These are phyloP conservation scores for Minunthozetes semirufus DNA, from an alignment of 2,888 invertebrate genomes.

Conservation along the genomic window DNA sequence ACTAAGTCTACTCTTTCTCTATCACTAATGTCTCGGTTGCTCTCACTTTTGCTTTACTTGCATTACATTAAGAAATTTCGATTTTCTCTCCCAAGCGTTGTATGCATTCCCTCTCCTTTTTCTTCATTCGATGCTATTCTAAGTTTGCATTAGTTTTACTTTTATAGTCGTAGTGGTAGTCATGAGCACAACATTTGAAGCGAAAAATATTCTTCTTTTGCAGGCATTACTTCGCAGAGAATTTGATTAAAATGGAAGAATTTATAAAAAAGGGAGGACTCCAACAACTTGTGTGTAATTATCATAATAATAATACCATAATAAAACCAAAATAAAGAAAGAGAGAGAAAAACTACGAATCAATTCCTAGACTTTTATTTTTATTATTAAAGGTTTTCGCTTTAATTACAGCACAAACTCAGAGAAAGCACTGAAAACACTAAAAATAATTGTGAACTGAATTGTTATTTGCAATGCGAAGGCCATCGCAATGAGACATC, in stretches of 20 bases:
- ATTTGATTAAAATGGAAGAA: slow-evolving; percentile 26
- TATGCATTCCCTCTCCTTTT: background rate
- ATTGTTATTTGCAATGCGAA: background rate
- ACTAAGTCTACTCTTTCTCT: slow-evolving; percentile 1
- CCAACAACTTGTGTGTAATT: background rate
- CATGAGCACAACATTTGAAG: slow-evolving; percentile 26
- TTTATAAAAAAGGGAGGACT: slow-evolving; percentile 14
- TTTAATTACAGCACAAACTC: background rate
- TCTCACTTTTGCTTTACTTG: slow-evolving; percentile 29
- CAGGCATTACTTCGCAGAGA: slow-evolving; percentile 17
- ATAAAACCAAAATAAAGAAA: background rate
- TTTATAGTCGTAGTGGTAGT: background rate
- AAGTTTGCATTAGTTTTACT: slow-evolving; percentile 27
- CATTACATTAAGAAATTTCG: slow-evolving; percentile 30
- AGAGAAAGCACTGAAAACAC: background rate
- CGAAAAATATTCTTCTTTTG: slow-evolving; percentile 16
- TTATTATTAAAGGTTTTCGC: background rate
- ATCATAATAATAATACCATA: slow-evolving; percentile 4
- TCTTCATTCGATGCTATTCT: slow-evolving; percentile 14
- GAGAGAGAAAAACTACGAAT: background rate
- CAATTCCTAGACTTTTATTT: background rate
- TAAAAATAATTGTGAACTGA: background rate
- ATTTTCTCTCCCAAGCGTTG: slow-evolving; percentile 6
- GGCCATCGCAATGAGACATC: slow-evolving; percentile 20
- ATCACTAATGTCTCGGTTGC: slow-evolving; percentile 7